Base-by-base conservation (phyloP, 2,797 vertebrate genomes). In the Limnodromus scolopaceus region DNA sequence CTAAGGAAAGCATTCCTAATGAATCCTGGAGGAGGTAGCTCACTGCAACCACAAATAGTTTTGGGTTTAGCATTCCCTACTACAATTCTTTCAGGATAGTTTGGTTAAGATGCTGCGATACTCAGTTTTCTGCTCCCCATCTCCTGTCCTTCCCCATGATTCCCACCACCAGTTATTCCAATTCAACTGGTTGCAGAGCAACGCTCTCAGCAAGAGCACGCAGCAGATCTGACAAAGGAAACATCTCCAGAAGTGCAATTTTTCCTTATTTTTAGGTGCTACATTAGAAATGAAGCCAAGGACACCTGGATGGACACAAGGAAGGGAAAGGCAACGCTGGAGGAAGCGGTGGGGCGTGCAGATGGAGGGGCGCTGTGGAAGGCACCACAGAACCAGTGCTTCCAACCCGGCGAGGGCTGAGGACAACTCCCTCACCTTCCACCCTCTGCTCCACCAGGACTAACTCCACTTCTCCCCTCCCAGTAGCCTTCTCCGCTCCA, bases 331-430 rank as follows among this genome's bases (percentile, higher is more conserved):
- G 54, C 8, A 20, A 9, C 0, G 6, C 81, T 39, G 45, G 38
- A 22, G 45, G 55, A 28, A n/a, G 38, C 4, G 1, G 38, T 1
- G 43, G 41, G 34, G 11, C 1, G 9, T 0, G 1, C 36, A 38
- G 27, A 16, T 6, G 6, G 54, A 39, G 34, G 36, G 32, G 3
- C 4, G 36, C 58, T 71, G 58, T 2, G 2, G 51, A 30, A 74
- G 71, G n/a, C 34, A 6, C 24, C 5, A 5, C 66, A 46, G 68
- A 65, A 51, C 51, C 57, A 28, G 55, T 5, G 0, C 48, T 32
- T 48, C 69, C 54, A 54, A 22, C 54, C 24, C 2, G 0, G 17
- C 4, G 4, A 36, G 58, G 20, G 49, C 34, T 27, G 25, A 43
- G 13, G n/a, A 24, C 11, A 20, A 51, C 4, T 48, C 80, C 90